A percentile compares a stretch with the other conserved stretches of the same genome.
Evolutionary conservation across 2,888 invertebrate species (phyloP).

Genomic region (Eilema griseolum): DNA sequence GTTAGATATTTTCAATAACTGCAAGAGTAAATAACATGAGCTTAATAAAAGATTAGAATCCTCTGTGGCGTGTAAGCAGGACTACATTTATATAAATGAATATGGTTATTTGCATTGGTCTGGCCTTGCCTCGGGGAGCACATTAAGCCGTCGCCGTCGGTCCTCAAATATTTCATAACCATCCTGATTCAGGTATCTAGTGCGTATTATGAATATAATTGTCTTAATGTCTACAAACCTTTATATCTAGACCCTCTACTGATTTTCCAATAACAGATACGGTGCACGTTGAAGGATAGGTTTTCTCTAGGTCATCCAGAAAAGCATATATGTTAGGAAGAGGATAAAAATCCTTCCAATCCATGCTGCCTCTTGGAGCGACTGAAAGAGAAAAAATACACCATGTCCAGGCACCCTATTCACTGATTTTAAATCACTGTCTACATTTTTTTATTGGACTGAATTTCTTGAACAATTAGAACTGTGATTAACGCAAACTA

Average conservation of each 20-base stretch:
- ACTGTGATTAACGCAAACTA: no score
- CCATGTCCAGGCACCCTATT: neutral
- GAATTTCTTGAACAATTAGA: no score
- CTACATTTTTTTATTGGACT: no score
- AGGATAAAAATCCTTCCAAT: slow-evolving; percentile 93
- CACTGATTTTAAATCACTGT: no score
- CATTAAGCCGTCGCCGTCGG: no score
- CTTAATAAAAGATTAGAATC: no score
- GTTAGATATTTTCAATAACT: slow-evolving; percentile 90
- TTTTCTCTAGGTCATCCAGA: slow-evolving; percentile 90
- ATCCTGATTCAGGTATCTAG: neutral
- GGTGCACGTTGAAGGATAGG: slow-evolving; percentile 91
- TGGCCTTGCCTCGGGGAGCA: no score
- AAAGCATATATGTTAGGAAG: slow-evolving; percentile 90
- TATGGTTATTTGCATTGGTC: no score
- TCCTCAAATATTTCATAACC: neutral
- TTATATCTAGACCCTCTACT: slow-evolving; percentile 91
- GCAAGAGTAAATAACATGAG: no score
- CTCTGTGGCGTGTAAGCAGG: no score
- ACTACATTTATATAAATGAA: no score
- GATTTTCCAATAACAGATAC: slow-evolving; percentile 92
- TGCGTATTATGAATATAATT: neutral
- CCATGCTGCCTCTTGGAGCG: slow-evolving; percentile 73
- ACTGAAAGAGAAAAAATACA: slow-evolving; percentile 55
- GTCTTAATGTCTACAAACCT: slow-evolving; percentile 73